Conservation (phyloP, 2,113 vertebrate species). For the Hippocampus comes region DNA sequence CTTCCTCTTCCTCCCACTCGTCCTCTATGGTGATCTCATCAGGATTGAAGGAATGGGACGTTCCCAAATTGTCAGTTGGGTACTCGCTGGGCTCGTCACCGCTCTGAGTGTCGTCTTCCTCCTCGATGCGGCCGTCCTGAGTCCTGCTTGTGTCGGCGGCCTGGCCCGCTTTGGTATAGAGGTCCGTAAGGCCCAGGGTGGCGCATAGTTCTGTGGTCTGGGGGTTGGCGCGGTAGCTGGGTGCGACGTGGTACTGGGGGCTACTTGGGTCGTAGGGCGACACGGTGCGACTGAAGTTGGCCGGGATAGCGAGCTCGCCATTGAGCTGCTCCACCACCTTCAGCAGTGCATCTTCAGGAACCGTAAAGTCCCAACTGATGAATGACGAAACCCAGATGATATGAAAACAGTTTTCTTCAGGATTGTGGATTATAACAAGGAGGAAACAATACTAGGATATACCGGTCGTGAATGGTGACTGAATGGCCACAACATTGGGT, state of each 20-base stretch:
- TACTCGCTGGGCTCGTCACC: slow-evolving; percentile 86
- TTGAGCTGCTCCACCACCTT: slow-evolving; percentile 79
- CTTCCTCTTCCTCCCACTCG: slow-evolving; percentile 80
- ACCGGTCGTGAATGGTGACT: no score
- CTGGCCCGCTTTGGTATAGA: slow-evolving; percentile 78
- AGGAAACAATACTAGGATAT: background rate
- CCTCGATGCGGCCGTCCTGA: slow-evolving; percentile 60
- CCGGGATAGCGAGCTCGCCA: slow-evolving; percentile 82
- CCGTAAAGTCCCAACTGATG: slow-evolving; percentile 90
- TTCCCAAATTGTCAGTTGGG: slow-evolving; percentile 81
- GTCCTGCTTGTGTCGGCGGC: slow-evolving; percentile 38
- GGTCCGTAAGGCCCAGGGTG: slow-evolving; percentile 84
- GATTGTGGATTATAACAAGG: background rate
- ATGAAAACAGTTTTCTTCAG: background rate
- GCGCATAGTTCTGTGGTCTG: slow-evolving; percentile 95
- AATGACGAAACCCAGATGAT: background rate
- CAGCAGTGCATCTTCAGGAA: slow-evolving; percentile 81
- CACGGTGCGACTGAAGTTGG: slow-evolving; percentile 85
- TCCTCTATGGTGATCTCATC: slow-evolving; percentile 94
- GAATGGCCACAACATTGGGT: background rate
- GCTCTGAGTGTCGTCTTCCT: slow-evolving; percentile 76
- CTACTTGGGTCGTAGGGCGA: slow-evolving; percentile 78
- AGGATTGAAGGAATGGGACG: slow-evolving; percentile 85
- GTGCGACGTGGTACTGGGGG: slow-evolving; percentile 68
- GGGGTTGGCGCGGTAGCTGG: slow-evolving; percentile 81